Conservation (phyloP, 2,797 vertebrate species). For the Enteromius paludinosus region DNA sequence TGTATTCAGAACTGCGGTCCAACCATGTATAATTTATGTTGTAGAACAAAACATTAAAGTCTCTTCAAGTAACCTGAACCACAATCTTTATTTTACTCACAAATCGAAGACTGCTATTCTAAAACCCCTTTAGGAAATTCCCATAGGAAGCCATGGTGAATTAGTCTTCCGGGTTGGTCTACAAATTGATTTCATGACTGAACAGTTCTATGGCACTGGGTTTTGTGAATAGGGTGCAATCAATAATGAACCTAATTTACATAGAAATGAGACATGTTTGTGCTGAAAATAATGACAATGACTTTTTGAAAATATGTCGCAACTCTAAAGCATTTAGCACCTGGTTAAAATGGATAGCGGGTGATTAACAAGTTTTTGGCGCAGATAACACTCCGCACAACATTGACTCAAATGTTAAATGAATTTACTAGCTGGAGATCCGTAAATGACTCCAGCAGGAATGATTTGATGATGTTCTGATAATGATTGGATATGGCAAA, state of each 20-base stretch:
- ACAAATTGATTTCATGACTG: slow-evolving; percentile 36
- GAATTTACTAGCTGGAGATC: neutral
- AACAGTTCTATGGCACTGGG: slow-evolving; percentile 5
- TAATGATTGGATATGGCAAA: slow-evolving; percentile 42
- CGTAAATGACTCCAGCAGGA: neutral
- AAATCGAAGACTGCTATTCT: slow-evolving; percentile 14
- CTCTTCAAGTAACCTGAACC: slow-evolving; percentile 5
- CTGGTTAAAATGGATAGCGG: neutral
- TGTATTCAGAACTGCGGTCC: neutral
- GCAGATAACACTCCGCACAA: neutral
- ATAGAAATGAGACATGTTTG: slow-evolving; percentile 21
- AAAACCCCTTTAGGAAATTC: slow-evolving; percentile 15
- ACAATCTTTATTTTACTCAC: slow-evolving; percentile 22
- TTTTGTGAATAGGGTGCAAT: slow-evolving; percentile 5
- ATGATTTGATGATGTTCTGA: slow-evolving; percentile 43
- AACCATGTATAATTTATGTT: neutral
- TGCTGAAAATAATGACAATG: slow-evolving; percentile 10
- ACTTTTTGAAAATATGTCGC: neutral
- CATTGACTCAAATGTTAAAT: slow-evolving; percentile 1
- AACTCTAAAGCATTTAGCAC: neutral
- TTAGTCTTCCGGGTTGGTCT: slow-evolving; percentile 18
- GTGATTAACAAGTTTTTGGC: neutral
- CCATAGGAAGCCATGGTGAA: slow-evolving; percentile 23
- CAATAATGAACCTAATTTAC: slow-evolving; percentile 25
- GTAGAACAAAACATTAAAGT: slow-evolving; percentile 7